These are phyloP conservation scores for Limulus polyphemus DNA, from an alignment of 2,888 invertebrate genomes.

Conservation along the genomic window DNA sequence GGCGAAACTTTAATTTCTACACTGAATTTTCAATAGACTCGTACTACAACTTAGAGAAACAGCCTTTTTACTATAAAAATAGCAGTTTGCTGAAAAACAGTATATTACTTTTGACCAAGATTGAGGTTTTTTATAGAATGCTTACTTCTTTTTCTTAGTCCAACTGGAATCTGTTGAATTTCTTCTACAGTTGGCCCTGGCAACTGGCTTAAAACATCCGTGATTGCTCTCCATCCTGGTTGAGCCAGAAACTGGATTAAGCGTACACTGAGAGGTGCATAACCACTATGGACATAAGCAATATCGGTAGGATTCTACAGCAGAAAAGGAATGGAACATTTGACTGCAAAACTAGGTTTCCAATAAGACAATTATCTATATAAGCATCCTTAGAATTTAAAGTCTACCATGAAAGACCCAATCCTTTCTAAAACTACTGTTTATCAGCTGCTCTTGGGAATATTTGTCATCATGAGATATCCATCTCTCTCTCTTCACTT, in stretches of 20 bases:
- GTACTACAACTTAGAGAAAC: background rate
- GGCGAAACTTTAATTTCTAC: too few relatives aligned
- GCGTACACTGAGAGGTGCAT: slow-evolving; percentile 81
- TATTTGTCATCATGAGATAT: too few relatives aligned
- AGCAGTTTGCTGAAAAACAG: background rate
- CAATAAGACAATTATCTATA: background rate
- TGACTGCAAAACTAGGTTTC: background rate
- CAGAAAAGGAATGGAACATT: slow-evolving; percentile 26
- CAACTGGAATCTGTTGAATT: slow-evolving; percentile 39
- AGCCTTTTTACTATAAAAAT: slow-evolving; percentile 6
- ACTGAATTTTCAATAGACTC: slow-evolving; percentile 18
- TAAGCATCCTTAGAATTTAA: background rate
- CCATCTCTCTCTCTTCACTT: too few relatives aligned
- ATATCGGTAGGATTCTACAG: slow-evolving; percentile 52
- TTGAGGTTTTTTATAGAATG: background rate
- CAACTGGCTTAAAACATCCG: slow-evolving; percentile 62
- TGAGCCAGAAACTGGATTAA: slow-evolving; percentile 39
- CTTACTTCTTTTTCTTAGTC: slow-evolving; percentile 37
- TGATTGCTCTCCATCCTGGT: slow-evolving; percentile 51
- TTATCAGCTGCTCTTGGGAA: too few relatives aligned
- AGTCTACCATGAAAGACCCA: too few relatives aligned
- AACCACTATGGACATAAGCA: slow-evolving; percentile 78
- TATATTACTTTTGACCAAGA: background rate
- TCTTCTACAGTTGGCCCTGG: slow-evolving; percentile 57
- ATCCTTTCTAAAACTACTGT: too few relatives aligned